Evolutionary conservation across 1,140 invertebrate species (phyloP).

Genomic region (Planococcus citri): DNA sequence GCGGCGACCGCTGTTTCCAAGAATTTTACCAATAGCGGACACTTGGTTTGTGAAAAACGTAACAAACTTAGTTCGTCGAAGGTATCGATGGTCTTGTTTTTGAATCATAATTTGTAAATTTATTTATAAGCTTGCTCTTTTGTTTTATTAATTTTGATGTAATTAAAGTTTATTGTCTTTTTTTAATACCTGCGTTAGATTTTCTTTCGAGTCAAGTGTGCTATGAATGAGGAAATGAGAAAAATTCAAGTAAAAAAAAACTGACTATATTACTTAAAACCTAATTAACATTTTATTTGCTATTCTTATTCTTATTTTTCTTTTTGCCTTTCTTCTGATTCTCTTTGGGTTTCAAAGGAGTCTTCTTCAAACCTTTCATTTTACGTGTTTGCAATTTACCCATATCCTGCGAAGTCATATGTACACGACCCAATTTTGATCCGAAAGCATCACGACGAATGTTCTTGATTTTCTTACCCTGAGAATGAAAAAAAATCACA

Average conservation of each 20-base stretch:
- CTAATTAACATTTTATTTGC: no score
- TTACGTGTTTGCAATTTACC: constrained; percentile 79
- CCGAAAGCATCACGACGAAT: constrained; percentile 75
- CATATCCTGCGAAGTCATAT: constrained; percentile 82
- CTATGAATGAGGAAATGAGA: no score
- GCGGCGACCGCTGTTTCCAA: constrained; percentile 13
- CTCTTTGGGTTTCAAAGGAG: constrained; percentile 44
- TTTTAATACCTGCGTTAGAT: neutral
- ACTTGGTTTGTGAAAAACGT: constrained; percentile 16
- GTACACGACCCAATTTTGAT: constrained; percentile 77
- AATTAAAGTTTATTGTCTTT: neutral
- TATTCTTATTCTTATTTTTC: neutral
- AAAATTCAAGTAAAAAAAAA: neutral
- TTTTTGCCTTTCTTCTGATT: constrained; percentile 36
- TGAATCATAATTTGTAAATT: constrained; percentile 19
- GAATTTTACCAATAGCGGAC: constrained; percentile 15
- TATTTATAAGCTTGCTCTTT: neutral
- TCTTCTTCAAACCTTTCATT: constrained; percentile 81
- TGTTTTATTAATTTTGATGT: neutral
- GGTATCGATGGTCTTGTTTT: constrained; percentile 18
- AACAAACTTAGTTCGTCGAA: neutral
- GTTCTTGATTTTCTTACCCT: constrained; percentile 81
- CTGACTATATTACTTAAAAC: no score
- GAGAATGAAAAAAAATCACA: constrained; percentile 29
- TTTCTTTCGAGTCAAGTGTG: neutral